Evolutionary conservation across 2,888 invertebrate genomes (phyloP), one percentile per base, ranked within the genome.

Genomic region (Dastarcus helophoroides): DNA sequence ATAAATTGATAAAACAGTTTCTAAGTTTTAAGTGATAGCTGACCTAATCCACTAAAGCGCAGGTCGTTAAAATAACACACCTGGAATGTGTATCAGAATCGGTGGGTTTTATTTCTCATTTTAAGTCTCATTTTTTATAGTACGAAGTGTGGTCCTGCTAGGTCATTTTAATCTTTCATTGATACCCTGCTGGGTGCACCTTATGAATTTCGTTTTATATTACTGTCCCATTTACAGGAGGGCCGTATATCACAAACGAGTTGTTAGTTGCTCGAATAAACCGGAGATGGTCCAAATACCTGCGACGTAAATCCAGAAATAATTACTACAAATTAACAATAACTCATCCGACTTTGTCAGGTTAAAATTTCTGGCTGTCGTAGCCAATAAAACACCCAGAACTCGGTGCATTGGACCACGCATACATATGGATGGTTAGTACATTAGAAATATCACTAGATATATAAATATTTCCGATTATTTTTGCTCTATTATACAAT

Each of bases 291-390:
- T 44, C 47, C 45, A 45, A 47, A 47, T 45, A 45, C 40, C 44
- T 38, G 47, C 39, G 45, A 47, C 47, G 42, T 47, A 45, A 47
- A 47, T 47, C 43, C 47, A 47, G 42, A 47, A 47, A 47, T 47
- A 47, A 47, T 47, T 44, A 45, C 43, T 37, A 43, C 44, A 45
- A 45, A 47, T 45, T 45, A 41, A 43, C 45, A 39, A 43, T 47
- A 45, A 43, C 34, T 47, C 43, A 46, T 42, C 31, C 23, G 35
- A 28, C 23, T 36, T 39, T 41, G 39, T 37, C 37, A 30, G 26
- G 22, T 32, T 30, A 15, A 28, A 34, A 26, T 31, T 35, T 31
- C 35, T 31, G 7, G 24, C 9, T 23, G 24, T 23, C 24, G 7
- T 23, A 6, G 7, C 9, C 9, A 10, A 23, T 23, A 9, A 23